Base-by-base conservation (phyloP, 2,113 vertebrate species). In the Chloroceryle aenea region DNA sequence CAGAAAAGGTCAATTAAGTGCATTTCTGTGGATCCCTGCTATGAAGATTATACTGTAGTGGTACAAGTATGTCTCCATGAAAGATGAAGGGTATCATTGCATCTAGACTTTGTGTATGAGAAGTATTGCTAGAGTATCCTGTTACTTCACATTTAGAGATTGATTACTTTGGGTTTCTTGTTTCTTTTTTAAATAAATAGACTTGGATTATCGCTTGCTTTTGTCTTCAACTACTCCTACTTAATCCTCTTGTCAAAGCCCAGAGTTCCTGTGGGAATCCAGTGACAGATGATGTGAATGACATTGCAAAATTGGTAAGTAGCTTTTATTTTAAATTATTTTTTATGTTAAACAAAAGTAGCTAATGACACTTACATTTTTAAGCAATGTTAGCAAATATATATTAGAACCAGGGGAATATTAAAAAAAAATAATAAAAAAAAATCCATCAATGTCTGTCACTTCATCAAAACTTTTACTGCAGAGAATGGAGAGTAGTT, bases 201-300 rank as follows among this genome's bases (percentile, higher is more conserved):
- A 98, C 98, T 98, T 98, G 98, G 98, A 98, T 98, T 98, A 97
- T 98, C 98, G 98, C 98, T 97, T 98, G 98, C 97, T 98, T 98
- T 98, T 98, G 98, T 98, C 98, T 98, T 97, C 98, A 98, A 78
- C 97, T 98, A 85, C 97, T 98, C 96, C 97, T 98, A 29, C 97
- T 98, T 96, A 97, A 98, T 96, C 98, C 98, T 96, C 97, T 98
- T 75, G 95, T 98, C 96, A 98, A 96, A 97, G 96, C 98, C 89
- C 96, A 98, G 93, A 98, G 96, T 83, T 97, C 97, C 97, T 98
- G 98, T 68, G 96, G 96, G 97, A 98, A 98, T 97, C 98, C 97
- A 64, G 97, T 98, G 88, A 98, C 98, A 88, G 98, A 98, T 98
- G 98, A 98, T 98, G 98, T 98, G 97, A 98, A 98, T 97, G 98